Base-by-base conservation (phyloP, 1,140 invertebrate species). In the Drosophila leontia region DNA sequence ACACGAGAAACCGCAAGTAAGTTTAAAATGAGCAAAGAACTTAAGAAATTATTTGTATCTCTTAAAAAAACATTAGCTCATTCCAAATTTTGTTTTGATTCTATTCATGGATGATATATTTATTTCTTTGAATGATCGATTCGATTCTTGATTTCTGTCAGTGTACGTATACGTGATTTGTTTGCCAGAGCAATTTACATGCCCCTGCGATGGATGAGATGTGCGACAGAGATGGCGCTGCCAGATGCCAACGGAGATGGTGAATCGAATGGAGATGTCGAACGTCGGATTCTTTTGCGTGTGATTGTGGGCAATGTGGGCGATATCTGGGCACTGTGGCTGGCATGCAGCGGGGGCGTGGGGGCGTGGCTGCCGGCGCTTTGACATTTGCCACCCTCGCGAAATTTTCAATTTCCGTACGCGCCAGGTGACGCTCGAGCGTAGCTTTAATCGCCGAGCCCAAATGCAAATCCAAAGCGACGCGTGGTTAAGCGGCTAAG, bases 161-260 rank as follows among this genome's bases (percentile, higher is more conserved):
- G 76, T 67, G 75, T 60, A 63, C 42, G 60, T 61, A 77, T 84
- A 84, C 81, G 81, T 84, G 81, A 84, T 84, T 84, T 84, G 82
- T 84, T 84, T 84, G 82, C 81, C 77, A 61, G 71, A 85, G 82
- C 82, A 84, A 84, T 84, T 84, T 84, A 85, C 82, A 84, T 85
- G 82, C 72, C 67, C 41, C 53, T 62, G 44, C 81, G 45, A 84
- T 70, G 75, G 60, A 75, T 71, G 68, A 70, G 68, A 74, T 72
- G 70, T 41, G 53, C 23, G 44, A 60, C 37, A 34, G 75, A 50
- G 57, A 74, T 63, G 72, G 68, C 58, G 50, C 26, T 64, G 76
- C 53, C 55, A 69, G 63, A 78, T 83, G 80, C 57, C 78, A 70
- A 61, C 58, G 56, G 53, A 57, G 50, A 72, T 62, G 50, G 45